Percentiles rank a stretch among this genome's conserved stretches.
phyloP scores from a whole-genome alignment of 2,113 vertebrate genomes.

The Aldabrachelys gigantea region DNA sequence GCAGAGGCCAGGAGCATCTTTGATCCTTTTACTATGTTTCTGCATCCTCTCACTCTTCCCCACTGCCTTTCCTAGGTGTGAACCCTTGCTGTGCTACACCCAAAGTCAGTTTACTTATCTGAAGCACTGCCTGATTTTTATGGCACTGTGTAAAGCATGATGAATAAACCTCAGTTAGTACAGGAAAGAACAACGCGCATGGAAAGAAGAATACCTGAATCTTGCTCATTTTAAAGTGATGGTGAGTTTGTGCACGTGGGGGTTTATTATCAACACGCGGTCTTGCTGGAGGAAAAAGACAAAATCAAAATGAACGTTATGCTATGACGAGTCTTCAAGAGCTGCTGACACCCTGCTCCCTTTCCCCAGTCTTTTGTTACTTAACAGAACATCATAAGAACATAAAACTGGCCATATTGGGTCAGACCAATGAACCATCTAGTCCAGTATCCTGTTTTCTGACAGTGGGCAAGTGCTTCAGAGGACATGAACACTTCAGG shows the following conservation, averaged over 20 bases:
- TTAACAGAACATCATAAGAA: neutral
- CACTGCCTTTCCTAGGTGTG: neutral
- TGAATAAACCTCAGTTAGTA: neutral
- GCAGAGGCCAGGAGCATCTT: neutral
- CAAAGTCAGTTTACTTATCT: neutral
- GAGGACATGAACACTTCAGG: neutral
- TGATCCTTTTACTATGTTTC: neutral
- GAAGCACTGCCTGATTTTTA: neutral
- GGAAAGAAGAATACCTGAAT: constrained; percentile 60
- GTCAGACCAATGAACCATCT: neutral
- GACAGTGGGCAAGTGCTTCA: neutral
- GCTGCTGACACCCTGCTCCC: neutral
- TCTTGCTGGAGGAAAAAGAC: constrained; percentile 45
- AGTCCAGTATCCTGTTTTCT: neutral
- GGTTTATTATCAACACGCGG: constrained; percentile 50
- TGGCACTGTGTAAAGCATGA: neutral
- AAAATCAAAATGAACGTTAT: neutral
- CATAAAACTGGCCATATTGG: neutral
- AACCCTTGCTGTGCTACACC: neutral
- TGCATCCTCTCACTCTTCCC: neutral
- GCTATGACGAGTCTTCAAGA: neutral
- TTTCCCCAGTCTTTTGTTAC: neutral
- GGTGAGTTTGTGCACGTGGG: constrained; percentile 24
- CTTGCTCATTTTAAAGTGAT: constrained; percentile 61
- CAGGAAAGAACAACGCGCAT: neutral